Conservation (phyloP, 2,113 vertebrate genomes). For the Anser cygnoides region DNA sequence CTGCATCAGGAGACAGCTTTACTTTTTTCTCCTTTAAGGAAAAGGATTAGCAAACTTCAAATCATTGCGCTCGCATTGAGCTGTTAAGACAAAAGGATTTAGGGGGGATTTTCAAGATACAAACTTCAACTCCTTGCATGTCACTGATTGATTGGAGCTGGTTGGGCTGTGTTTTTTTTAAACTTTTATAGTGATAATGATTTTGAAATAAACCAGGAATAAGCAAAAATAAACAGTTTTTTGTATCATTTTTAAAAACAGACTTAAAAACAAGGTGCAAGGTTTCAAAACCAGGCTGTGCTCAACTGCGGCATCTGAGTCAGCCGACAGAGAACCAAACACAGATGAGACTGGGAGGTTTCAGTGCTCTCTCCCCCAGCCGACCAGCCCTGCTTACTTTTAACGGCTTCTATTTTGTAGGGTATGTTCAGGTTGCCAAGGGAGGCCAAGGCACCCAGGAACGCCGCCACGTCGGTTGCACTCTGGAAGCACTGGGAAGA, state of each 20-base stretch:
- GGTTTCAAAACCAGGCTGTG: constrained; percentile 4
- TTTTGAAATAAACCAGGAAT: constrained; percentile 85
- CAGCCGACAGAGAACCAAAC: not conserved
- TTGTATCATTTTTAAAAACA: not conserved
- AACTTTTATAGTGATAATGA: constrained; percentile 84
- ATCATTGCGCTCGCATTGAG: constrained; percentile 93
- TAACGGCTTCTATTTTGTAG: constrained; percentile 92
- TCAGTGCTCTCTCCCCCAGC: not conserved
- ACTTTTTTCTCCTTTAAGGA: constrained; percentile 91
- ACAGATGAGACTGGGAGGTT: not conserved
- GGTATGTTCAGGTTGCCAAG: constrained; percentile 91
- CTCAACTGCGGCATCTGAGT: not conserved
- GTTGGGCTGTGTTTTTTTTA: constrained; percentile 30
- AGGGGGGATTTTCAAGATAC: constrained; percentile 97
- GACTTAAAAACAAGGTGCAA: not conserved
- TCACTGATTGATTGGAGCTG: constrained; percentile 92
- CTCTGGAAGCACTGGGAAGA: constrained; percentile 94
- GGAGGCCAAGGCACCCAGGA: constrained; percentile 93
- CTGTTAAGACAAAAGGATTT: constrained; percentile 99
- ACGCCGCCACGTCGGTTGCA: constrained; percentile 89
- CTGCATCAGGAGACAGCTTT: constrained; percentile 89
- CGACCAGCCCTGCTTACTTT: constrained; percentile 80
- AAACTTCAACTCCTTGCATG: constrained; percentile 98
- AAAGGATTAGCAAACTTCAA: constrained; percentile 98
- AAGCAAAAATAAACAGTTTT: constrained; percentile 6